Conservation (phyloP, 2,797 vertebrate species). For the Dryobates pubescens region DNA sequence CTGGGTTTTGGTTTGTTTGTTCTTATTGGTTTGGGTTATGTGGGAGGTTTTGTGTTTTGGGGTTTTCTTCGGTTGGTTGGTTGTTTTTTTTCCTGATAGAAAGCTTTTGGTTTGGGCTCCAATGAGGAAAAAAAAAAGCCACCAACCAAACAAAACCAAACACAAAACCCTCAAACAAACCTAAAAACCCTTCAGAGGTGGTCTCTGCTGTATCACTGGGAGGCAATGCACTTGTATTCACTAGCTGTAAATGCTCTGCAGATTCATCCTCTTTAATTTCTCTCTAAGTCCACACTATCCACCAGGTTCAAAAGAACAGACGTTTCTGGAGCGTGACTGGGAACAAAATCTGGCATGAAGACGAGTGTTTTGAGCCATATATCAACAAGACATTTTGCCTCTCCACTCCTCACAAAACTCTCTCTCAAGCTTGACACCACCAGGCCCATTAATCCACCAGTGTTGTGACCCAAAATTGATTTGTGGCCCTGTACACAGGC, state of each 20-base stretch:
- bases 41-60: too few relatives aligned
- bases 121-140: not conserved
- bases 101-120: not conserved
- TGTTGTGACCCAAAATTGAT: not conserved
- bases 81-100: not conserved
- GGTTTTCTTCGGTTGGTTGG: not conserved
- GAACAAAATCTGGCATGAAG: constrained; percentile 4
- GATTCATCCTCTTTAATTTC: constrained; percentile 54
- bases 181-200: not conserved
- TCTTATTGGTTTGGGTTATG: too few relatives aligned
- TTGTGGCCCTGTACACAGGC: not conserved
- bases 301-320: constrained; percentile 32
- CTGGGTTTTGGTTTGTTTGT: too few relatives aligned
- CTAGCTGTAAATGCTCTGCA: constrained; percentile 1
- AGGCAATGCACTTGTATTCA: not conserved
- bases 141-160: not conserved
- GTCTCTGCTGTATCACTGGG: not conserved
- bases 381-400: not conserved
- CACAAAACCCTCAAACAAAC: not conserved
- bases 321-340: constrained; percentile 8
- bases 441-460: not conserved
- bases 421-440: not conserved
- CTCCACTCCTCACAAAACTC: not conserved
- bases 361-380: not conserved
- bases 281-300: not conserved